Conservation (phyloP, 1,140 invertebrate species). For the Heliconius nattereri region DNA sequence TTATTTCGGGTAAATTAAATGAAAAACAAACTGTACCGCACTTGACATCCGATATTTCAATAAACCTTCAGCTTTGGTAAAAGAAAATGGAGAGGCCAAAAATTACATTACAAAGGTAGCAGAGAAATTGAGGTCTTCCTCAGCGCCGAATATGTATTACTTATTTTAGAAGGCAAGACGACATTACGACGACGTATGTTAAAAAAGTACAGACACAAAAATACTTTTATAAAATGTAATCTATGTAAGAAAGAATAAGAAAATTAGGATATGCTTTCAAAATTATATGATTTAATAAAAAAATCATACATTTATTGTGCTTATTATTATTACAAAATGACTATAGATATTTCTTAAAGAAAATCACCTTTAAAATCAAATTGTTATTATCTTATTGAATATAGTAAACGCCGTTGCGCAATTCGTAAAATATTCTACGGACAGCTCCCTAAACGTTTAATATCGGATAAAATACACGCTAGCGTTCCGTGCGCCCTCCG, state of each 20-base stretch:
- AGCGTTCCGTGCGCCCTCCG: slow-evolving; percentile 74
- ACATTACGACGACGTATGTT: neutral
- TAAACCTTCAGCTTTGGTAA: slow-evolving; percentile 67
- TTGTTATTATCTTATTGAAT: slow-evolving; percentile 60
- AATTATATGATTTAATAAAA: neutral
- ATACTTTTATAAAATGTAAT: neutral
- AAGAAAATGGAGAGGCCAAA: slow-evolving; percentile 72
- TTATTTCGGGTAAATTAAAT: neutral
- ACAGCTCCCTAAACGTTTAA: slow-evolving; percentile 76
- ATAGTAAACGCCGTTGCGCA: slow-evolving; percentile 69
- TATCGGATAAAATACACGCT: slow-evolving; percentile 79
- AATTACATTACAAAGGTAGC: slow-evolving; percentile 76
- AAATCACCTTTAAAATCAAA: slow-evolving; percentile 32
- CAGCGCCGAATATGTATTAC: slow-evolving; percentile 51
- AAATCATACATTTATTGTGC: neutral
- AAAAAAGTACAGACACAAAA: slow-evolving; percentile 6
- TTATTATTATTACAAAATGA: neutral
- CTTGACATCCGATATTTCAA: slow-evolving; percentile 77
- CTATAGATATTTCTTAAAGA: neutral
- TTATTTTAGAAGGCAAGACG: slow-evolving; percentile 45
- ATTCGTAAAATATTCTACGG: slow-evolving; percentile 74
- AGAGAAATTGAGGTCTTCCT: slow-evolving; percentile 67
- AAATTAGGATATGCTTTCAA: neutral
- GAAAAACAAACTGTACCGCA: slow-evolving; percentile 63
- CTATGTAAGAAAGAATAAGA: neutral